Conservation (phyloP, 2,797 vertebrate species). For the Hafferia zeledoni region DNA sequence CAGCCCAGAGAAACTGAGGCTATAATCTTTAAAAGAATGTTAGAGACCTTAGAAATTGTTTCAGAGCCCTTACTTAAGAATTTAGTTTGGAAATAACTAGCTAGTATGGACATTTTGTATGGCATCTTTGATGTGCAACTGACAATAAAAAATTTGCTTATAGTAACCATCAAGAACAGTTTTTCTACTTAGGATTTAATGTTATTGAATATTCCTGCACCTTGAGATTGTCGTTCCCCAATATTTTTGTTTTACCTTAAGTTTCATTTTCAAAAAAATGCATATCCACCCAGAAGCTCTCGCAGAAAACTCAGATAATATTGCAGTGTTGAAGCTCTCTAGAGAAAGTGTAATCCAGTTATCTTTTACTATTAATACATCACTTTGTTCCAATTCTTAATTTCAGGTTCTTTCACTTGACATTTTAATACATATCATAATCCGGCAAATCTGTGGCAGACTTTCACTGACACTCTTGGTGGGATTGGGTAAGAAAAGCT, state of each 20-base stretch:
- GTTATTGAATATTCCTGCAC: background rate
- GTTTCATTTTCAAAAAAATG: background rate
- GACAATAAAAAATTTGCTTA: background rate
- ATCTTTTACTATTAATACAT: background rate
- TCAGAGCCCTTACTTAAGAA: background rate
- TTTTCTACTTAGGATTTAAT: background rate
- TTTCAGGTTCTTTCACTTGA: background rate
- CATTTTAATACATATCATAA: background rate
- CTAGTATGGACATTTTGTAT: background rate
- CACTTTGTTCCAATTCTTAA: background rate
- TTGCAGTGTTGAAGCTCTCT: background rate
- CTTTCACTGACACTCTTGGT: background rate
- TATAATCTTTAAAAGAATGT: background rate
- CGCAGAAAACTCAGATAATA: background rate
- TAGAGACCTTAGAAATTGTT: background rate
- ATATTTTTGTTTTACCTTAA: background rate
- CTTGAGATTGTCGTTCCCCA: background rate
- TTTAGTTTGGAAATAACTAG: background rate
- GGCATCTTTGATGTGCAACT: background rate
- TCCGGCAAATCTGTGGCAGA: background rate
- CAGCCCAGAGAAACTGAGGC: background rate
- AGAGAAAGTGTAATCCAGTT: background rate
- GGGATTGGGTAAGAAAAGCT: accelerated
- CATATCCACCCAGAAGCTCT: background rate
- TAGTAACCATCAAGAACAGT: background rate